Base-by-base conservation (phyloP, 2,797 vertebrate genomes). In the Darevskia mixta region DNA sequence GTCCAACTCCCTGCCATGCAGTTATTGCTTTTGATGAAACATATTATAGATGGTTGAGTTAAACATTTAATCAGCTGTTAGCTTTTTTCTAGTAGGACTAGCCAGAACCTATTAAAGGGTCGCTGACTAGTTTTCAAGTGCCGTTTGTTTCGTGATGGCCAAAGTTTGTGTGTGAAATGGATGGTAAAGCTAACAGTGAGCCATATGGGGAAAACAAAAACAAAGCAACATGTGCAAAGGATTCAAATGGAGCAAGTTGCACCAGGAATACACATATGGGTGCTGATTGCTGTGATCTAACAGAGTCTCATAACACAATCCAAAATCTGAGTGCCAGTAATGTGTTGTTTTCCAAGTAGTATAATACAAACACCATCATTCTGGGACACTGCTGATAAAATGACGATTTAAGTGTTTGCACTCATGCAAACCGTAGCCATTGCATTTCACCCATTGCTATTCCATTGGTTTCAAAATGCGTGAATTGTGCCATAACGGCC, bases 211-310 rank as follows among this genome's bases (percentile, higher is more conserved):
- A 45, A 69, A 18, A 32, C 49, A 23, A 82, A 84, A 75, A 61
- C 71, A 38, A 86, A 86, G 79, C 43, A 69, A 79, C 49, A 86
- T 79, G 25, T 29, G 66, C 32, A 38, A 17, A 43, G 32, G 32
- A 27, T 38, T 85, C 35, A 85, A 85, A 77, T 35, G 83, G 43
- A 71, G 29, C 20, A 79, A 71, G 76, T 69, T 35, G 76, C 64
- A 71, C 32, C 67, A 83, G 45, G 18, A 83, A 72, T 25, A 55
- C 29, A 75, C 83, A 75, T 75, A 84, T 38, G 83, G 71, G 29
- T 79, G 76, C 41, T 71, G 85, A 71, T 79, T 86, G 64, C 78
- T 79, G 43, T 29, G 77, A 71, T 55, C 66, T 35, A 38, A 79
- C 77, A 79, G 76, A 86, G 69, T 79, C 77, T 71, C 45, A 18